Conservation (phyloP, 2,113 vertebrate species). For the Calypte anna region DNA sequence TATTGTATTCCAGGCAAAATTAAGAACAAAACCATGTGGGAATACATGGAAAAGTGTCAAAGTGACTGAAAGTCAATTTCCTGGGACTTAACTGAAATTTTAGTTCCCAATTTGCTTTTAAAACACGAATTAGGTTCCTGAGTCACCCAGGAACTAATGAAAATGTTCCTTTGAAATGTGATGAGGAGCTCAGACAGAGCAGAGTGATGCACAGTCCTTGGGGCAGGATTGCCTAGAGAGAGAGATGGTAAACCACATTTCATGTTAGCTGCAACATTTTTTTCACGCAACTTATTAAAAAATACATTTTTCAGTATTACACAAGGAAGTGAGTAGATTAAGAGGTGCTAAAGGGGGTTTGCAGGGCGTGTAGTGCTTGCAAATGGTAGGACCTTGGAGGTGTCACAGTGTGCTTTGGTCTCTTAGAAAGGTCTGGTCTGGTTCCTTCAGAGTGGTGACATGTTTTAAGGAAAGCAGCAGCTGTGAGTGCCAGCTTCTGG, state of each 20-base stretch:
- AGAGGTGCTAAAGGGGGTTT: background rate
- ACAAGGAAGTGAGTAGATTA: background rate
- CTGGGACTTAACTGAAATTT: conserved; percentile 49
- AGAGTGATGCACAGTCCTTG: conserved; percentile 6
- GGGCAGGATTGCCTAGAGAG: conserved; percentile 2
- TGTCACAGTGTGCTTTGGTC: background rate
- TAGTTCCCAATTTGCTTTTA: conserved; percentile 37
- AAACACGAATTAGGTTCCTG: background rate
- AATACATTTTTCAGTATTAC: background rate
- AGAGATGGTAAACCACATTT: background rate
- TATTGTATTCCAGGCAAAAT: conserved; percentile 63
- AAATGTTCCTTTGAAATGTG: conserved; percentile 49
- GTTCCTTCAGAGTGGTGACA: background rate
- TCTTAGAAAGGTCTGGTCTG: background rate
- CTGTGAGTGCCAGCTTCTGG: background rate
- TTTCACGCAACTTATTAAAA: conserved; percentile 12
- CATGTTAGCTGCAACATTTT: background rate
- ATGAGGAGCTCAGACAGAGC: background rate
- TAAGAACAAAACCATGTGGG: conserved; percentile 48
- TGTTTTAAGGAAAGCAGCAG: fast-evolving
- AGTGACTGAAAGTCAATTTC: conserved; percentile 53
- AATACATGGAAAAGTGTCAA: conserved; percentile 9
- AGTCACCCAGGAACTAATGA: conserved; percentile 55
- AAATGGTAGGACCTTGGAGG: background rate
- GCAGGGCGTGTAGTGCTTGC: fast-evolving